Percentiles rank a stretch among this genome's conserved stretches.
Conservation (phyloP, 2,797 vertebrate species). For the Limosa lapponica region DNA sequence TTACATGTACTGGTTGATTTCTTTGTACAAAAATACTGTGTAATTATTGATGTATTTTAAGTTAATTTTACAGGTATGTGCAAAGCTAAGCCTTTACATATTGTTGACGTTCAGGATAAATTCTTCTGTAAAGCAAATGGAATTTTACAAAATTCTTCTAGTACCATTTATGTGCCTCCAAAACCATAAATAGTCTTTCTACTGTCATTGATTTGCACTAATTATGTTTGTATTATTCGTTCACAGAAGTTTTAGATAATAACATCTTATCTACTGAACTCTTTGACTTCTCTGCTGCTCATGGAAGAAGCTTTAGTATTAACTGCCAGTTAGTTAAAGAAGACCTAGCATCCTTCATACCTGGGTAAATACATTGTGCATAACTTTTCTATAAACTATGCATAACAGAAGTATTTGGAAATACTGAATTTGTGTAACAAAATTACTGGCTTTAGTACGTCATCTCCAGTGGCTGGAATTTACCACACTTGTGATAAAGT, state of each 20-base stretch:
- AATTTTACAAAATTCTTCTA: background rate
- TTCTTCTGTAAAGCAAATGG: background rate
- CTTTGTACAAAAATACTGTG: background rate
- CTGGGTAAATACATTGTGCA: constrained; percentile 66
- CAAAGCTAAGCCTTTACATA: background rate
- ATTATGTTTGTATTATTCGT: background rate
- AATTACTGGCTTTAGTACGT: background rate
- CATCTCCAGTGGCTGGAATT: background rate
- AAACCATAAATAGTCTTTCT: background rate
- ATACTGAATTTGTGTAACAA: background rate
- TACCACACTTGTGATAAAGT: background rate
- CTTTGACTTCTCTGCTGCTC: constrained; percentile 51
- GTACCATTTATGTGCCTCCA: background rate
- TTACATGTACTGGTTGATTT: background rate
- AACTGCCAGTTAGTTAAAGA: constrained; percentile 79
- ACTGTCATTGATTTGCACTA: background rate
- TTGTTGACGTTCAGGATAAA: background rate
- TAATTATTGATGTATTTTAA: background rate
- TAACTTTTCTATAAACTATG: background rate
- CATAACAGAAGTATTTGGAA: background rate
- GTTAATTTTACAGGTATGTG: background rate
- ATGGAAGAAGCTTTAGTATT: constrained; percentile 64
- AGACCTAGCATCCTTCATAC: constrained; percentile 72
- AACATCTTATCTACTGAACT: constrained; percentile 76
- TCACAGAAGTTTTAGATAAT: constrained; percentile 74